phyloP scores from a whole-genome alignment of 1,140 invertebrate species.

The Trissolcus basalis region DNA sequence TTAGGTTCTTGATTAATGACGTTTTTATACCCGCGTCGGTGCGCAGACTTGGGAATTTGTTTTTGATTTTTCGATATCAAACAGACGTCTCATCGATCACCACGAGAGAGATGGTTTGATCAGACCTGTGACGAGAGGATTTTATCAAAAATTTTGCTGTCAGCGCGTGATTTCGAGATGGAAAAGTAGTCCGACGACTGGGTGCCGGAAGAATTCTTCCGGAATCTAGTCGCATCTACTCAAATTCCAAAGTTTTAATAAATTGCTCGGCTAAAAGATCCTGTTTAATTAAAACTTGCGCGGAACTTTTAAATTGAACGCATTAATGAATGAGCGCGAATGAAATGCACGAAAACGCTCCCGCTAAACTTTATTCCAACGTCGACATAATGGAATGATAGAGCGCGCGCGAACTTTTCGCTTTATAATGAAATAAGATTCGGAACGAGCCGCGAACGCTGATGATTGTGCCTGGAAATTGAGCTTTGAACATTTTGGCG shows the following conservation, averaged over 20 bases:
- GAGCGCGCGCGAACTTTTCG: constrained; percentile 53
- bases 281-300: constrained; percentile 61
- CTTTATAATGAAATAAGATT: constrained; percentile 60
- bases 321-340: constrained; percentile 61
- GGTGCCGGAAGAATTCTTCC: constrained; percentile 43
- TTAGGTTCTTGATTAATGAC: constrained; percentile 15
- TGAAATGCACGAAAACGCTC: constrained; percentile 54
- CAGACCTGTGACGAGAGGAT: no score
- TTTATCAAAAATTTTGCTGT: constrained; percentile 25
- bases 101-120: no score
- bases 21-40: neutral
- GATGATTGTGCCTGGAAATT: constrained; percentile 54
- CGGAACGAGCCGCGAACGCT: constrained; percentile 50
- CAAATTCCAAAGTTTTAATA: constrained; percentile 60
- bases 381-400: constrained; percentile 59
- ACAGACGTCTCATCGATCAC: no score
- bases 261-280: constrained; percentile 57
- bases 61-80: constrained; percentile 4
- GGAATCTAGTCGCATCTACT: constrained; percentile 57
- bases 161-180: constrained; percentile 34
- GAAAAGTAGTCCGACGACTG: constrained; percentile 16
- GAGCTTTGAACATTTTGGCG: constrained; percentile 52
- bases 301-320: constrained; percentile 61
- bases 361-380: constrained; percentile 56
- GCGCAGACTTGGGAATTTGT: constrained; percentile 3